Percentiles rank a stretch among this genome's conserved stretches.
These are phyloP conservation scores for Rotaria sp. DNA, from an alignment of 2,888 invertebrate genomes.

Conservation along the genomic window DNA sequence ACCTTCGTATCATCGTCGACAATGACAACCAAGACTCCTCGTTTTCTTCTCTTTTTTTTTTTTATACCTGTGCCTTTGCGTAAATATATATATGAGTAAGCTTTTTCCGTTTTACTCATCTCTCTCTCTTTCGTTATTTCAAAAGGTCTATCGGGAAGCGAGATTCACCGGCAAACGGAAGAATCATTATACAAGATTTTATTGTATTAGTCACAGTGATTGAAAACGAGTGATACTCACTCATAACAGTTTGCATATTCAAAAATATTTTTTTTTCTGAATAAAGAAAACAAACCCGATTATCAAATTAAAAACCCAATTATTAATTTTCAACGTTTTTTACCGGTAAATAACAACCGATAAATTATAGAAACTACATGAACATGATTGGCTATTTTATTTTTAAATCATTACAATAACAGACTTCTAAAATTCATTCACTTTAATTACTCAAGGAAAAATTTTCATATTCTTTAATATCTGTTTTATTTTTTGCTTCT, in stretches of 20 bases:
- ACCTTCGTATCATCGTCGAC: neutral
- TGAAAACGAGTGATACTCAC: neutral
- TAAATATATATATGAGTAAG: neutral
- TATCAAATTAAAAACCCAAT: neutral
- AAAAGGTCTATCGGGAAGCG: neutral
- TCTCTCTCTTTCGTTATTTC: neutral
- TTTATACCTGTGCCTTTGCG: neutral
- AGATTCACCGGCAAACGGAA: neutral
- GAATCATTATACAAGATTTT: neutral
- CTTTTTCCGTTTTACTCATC: neutral
- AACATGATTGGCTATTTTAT: neutral
- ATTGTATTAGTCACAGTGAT: neutral
- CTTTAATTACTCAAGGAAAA: neutral
- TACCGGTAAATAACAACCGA: neutral
- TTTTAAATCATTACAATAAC: neutral
- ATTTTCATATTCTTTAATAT: neutral
- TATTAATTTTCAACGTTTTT: neutral
- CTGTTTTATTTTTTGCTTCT: neutral
- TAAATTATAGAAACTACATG: neutral
- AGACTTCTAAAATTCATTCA: neutral
- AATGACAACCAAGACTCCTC: neutral
- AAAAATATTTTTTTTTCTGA: neutral
- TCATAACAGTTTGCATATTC: neutral
- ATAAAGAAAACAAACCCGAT: neutral
- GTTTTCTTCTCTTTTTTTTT: neutral